Base-by-base conservation (phyloP, 2,888 invertebrate genomes). In the Brachyopa scutellaris region DNA sequence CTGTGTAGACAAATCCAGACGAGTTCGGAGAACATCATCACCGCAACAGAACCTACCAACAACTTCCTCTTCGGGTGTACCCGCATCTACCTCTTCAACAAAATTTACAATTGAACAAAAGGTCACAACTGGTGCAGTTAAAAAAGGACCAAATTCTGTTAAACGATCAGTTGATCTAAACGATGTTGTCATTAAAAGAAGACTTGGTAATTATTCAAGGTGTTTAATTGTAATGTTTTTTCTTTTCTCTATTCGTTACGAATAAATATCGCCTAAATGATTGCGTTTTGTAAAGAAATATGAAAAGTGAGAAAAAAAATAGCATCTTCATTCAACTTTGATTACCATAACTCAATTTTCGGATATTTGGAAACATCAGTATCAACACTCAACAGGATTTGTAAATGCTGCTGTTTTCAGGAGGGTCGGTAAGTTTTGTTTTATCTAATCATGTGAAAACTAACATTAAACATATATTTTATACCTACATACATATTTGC, bases 101-200 rank as follows among this genome's bases (percentile, higher is more conserved):
- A 86, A 85, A 77, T 80, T 85, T 36, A 84, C 83, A 74, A 86
- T 87, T 84, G 61, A 85, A 78, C 87, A 87, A 80, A 76, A 73
- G 11, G 72, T 86, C 15, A 42, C 85, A 8, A 59, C 59, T 36
- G 85, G 70, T 33, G 72, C 77, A 0, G 55, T 77, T 17, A 86
- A 84, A 79, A 86, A 84, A 62, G 86, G 85, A 6, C 85, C 85
- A n/a, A 66, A 84, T 61, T 83, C 80, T 47, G 83, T 86, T 70
- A 84, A 86, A 31, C 84, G 86, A 62, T 49, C 84, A n/a, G 76
- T 85, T 36, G 85, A 85, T 78, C 84, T 85, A 64, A 86, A 85
- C 38, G 86, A 85, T 49, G 78, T 85, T 78, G 61, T 86, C 78
- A 86, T 86, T 67, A 84, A 74, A 61, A 85, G 87, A 61, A 84